Evolutionary conservation across 1,140 invertebrate genomes (phyloP).

Genomic region (Solenopsis fugax): DNA sequence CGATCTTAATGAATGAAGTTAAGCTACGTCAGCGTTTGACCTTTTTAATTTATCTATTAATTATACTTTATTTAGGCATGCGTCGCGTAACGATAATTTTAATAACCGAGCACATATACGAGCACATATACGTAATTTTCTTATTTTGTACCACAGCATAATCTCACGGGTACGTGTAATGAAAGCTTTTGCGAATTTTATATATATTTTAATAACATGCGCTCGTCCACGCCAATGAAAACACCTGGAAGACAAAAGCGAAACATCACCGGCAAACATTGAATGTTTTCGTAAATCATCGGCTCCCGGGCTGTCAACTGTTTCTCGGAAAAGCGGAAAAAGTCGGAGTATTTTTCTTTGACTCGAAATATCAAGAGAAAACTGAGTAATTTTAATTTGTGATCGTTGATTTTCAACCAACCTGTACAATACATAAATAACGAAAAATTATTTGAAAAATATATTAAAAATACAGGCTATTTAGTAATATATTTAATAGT

Average conservation of each 20-base stretch:
- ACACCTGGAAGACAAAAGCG: neutral
- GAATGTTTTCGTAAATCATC: constrained; percentile 3
- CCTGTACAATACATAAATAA: neutral
- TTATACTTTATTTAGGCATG: neutral
- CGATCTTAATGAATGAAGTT: neutral
- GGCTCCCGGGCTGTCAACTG: neutral
- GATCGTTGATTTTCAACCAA: neutral
- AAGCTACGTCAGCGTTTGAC: neutral
- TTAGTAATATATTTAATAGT: neutral
- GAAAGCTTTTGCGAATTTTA: constrained; percentile 18
- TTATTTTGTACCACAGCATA: neutral
- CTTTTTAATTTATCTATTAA: constrained; percentile 1
- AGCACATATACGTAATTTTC: neutral
- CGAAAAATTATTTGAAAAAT: neutral
- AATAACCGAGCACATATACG: neutral
- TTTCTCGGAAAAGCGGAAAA: neutral
- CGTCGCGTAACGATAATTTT: neutral
- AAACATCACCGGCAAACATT: neutral
- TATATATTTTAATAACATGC: neutral
- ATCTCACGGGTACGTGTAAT: neutral
- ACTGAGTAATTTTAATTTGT: neutral
- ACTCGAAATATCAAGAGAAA: neutral
- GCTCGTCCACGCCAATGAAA: constrained; percentile 3
- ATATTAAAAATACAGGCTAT: too few species aligned
- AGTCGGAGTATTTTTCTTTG: constrained; percentile 10